Evolutionary conservation across 2,113 vertebrate genomes (phyloP).

Genomic region (Emydocephalus ijimae): DNA sequence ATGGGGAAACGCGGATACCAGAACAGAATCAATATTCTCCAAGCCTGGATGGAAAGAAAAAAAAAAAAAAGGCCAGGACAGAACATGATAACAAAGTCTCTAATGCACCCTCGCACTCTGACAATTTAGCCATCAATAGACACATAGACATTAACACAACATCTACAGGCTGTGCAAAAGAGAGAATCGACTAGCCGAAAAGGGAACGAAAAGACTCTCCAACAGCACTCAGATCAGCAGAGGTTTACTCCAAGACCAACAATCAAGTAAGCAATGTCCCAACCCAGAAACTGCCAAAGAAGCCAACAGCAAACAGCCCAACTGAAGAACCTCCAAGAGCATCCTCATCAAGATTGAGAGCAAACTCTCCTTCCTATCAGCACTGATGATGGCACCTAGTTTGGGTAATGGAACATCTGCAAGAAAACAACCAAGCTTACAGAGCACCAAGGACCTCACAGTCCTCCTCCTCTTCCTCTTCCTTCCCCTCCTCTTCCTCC

Average conservation of each 20-base stretch:
- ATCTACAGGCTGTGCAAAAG: neutral
- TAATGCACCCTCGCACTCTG: neutral
- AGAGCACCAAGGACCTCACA: too few relatives aligned
- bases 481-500: too few relatives aligned
- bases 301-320: neutral
- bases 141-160: neutral
- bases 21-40: conserved; percentile 4
- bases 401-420: too few relatives aligned
- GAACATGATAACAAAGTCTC: neutral
- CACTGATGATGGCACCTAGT: too few relatives aligned
- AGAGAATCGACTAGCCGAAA: neutral
- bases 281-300: neutral
- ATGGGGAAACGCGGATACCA: neutral
- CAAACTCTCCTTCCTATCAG: neutral
- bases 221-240: neutral
- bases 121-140: neutral
- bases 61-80: neutral
- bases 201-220: neutral
- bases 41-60: neutral
- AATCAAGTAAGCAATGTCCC: neutral
- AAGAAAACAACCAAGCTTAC: too few relatives aligned
- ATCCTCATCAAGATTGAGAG: neutral
- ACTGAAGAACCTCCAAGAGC: neutral
- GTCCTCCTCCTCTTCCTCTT: too few relatives aligned
- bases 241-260: neutral